These are phyloP conservation scores for Choristoneura fumiferana DNA, from an alignment of 1,140 invertebrate genomes.

Conservation along the genomic window DNA sequence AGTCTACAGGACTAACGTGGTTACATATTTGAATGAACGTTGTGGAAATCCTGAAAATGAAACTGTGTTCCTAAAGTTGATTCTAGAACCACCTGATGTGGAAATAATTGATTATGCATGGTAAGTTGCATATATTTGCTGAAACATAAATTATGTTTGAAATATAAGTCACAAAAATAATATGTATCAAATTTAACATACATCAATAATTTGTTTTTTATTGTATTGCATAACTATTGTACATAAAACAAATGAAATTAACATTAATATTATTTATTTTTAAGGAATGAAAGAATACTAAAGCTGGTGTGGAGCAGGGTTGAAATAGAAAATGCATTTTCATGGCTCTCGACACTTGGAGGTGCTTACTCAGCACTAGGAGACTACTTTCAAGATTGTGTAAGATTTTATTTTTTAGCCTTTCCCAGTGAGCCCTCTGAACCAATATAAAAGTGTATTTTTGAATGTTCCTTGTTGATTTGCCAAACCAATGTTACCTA, in stretches of 20 bases:
- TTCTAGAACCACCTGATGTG: slow-evolving; percentile 75
- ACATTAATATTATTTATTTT: slow-evolving; percentile 35
- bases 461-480: too few relatives aligned
- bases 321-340: slow-evolving; percentile 91
- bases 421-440: too few relatives aligned
- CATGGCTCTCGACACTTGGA: slow-evolving; percentile 97
- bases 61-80: slow-evolving; percentile 56
- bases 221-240: too few relatives aligned
- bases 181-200: too few relatives aligned
- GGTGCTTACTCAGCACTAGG: slow-evolving; percentile 96
- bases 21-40: slow-evolving; percentile 43
- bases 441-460: too few relatives aligned
- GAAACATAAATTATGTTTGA: too few relatives aligned
- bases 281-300: slow-evolving; percentile 66
- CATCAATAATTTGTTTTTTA: too few relatives aligned
- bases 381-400: slow-evolving; percentile 89
- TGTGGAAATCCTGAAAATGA: slow-evolving; percentile 38
- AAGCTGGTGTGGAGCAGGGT: slow-evolving; percentile 81
- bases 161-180: too few relatives aligned
- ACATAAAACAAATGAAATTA: too few relatives aligned
- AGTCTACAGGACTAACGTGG: slow-evolving; percentile 50
- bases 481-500: too few relatives aligned
- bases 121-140: slow-evolving; percentile 75
- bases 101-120: slow-evolving; percentile 84
- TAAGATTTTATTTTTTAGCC: slow-evolving; percentile 74